Percentiles rank a stretch among this genome's conserved stretches.
These are phyloP conservation scores for Brassicogethes aeneus DNA, from an alignment of 2,888 invertebrate genomes.

Conservation along the genomic window DNA sequence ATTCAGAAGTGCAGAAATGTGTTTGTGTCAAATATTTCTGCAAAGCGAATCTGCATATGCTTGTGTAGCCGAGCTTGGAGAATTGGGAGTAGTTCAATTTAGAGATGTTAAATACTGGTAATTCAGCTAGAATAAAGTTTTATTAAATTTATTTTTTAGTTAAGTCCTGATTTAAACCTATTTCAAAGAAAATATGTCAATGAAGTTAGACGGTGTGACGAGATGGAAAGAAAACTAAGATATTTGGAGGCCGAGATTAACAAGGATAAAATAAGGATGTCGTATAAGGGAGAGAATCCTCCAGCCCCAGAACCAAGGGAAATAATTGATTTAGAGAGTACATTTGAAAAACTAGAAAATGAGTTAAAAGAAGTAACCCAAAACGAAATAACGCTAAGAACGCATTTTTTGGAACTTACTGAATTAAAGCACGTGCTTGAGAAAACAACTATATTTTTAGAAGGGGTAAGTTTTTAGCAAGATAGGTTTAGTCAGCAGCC, in stretches of 20 bases:
- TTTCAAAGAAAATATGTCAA: constrained; percentile 98
- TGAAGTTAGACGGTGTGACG: constrained; percentile 95
- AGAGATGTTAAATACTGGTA: background rate
- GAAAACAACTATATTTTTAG: constrained; percentile 97
- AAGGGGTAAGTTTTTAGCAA: constrained; percentile 76
- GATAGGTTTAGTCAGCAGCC: no score
- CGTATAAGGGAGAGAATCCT: constrained; percentile 96
- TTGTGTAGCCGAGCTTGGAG: background rate
- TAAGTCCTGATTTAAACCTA: constrained; percentile 95
- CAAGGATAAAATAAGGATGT: constrained; percentile 93
- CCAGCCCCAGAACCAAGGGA: constrained; percentile 98
- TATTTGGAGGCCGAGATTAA: constrained; percentile 96
- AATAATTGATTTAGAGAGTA: constrained; percentile 98
- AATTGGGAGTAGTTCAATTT: background rate
- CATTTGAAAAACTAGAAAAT: constrained; percentile 92
- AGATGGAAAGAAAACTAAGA: constrained; percentile 95
- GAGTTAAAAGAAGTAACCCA: constrained; percentile 96
- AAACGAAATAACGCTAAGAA: constrained; percentile 93
- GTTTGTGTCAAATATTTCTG: background rate
- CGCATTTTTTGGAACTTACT: constrained; percentile 91
- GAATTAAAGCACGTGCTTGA: constrained; percentile 94
- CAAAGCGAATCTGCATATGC: background rate
- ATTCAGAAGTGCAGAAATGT: background rate
- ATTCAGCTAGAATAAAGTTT: no score
- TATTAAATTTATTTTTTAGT: constrained; percentile 44